Evolutionary conservation across 2,113 vertebrate species (phyloP).

Genomic region (Cacatua alba): DNA sequence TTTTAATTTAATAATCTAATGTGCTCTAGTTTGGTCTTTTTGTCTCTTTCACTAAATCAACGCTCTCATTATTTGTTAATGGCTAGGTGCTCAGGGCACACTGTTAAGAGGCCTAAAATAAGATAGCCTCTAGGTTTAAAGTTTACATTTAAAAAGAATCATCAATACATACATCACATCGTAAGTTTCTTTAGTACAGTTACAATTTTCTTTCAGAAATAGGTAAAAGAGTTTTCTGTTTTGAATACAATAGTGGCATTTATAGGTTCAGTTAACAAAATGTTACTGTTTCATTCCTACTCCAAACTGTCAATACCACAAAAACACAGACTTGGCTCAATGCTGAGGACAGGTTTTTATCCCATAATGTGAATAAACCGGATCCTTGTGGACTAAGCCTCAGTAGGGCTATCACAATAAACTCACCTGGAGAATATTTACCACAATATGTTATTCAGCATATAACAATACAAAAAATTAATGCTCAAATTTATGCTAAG

Average conservation of each 20-base stretch:
- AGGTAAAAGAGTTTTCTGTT: background rate
- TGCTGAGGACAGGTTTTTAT: background rate
- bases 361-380: background rate
- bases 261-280: background rate
- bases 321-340: background rate
- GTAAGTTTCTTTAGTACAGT: background rate
- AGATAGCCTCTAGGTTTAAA: background rate
- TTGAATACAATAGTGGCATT: background rate
- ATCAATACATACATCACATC: background rate
- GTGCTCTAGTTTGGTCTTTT: background rate
- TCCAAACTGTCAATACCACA: background rate
- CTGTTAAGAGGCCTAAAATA: background rate
- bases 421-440: background rate
- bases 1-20: slow-evolving; percentile 49
- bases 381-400: background rate
- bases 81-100: background rate
- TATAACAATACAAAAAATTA: background rate
- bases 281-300: background rate
- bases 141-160: background rate
- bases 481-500: background rate
- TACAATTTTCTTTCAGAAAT: background rate
- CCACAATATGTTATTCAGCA: background rate
- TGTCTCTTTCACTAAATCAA: background rate
- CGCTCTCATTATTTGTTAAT: slow-evolving; percentile 29
- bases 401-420: background rate